Evolutionary conservation across 2,888 invertebrate genomes (phyloP).

Genomic region (Cryptocephalus moraei): DNA sequence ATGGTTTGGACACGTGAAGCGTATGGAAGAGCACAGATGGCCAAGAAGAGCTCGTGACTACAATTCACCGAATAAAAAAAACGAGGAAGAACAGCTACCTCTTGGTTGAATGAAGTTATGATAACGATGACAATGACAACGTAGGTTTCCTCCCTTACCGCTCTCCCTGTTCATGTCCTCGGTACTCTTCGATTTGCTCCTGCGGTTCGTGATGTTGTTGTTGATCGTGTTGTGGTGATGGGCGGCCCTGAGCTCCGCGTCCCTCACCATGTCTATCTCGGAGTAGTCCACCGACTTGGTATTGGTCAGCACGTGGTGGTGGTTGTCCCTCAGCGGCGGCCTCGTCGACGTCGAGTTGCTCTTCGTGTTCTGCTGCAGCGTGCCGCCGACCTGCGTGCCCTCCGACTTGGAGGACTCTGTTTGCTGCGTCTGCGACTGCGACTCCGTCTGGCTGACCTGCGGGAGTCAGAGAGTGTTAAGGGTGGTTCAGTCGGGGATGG

Average conservation of each 20-base stretch:
- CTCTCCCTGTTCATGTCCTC: constrained; percentile 62
- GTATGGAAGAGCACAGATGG: too few relatives aligned
- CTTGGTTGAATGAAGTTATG: too few relatives aligned
- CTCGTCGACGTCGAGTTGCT: constrained; percentile 49
- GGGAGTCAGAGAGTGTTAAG: neutral
- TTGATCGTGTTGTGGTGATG: constrained; percentile 61
- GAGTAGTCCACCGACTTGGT: constrained; percentile 58
- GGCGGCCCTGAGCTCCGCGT: constrained; percentile 55
- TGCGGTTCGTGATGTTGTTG: constrained; percentile 54
- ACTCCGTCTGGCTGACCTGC: constrained; percentile 37
- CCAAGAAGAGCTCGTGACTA: too few relatives aligned
- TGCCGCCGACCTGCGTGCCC: constrained; percentile 74
- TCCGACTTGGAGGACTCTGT: constrained; percentile 58
- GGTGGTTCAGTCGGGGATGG: too few relatives aligned
- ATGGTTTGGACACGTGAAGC: too few relatives aligned
- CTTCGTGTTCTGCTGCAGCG: constrained; percentile 48
- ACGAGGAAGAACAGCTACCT: too few relatives aligned
- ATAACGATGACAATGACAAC: too few relatives aligned
- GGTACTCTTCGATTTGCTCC: constrained; percentile 79
- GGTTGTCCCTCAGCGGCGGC: constrained; percentile 28
- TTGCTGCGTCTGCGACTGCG: constrained; percentile 34
- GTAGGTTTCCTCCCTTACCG: constrained; percentile 1
- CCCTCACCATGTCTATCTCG: constrained; percentile 59
- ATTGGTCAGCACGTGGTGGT: constrained; percentile 41
- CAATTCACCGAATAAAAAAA: too few relatives aligned